Base-by-base conservation (phyloP, 2,888 invertebrate species). In the Allacma fusca region DNA sequence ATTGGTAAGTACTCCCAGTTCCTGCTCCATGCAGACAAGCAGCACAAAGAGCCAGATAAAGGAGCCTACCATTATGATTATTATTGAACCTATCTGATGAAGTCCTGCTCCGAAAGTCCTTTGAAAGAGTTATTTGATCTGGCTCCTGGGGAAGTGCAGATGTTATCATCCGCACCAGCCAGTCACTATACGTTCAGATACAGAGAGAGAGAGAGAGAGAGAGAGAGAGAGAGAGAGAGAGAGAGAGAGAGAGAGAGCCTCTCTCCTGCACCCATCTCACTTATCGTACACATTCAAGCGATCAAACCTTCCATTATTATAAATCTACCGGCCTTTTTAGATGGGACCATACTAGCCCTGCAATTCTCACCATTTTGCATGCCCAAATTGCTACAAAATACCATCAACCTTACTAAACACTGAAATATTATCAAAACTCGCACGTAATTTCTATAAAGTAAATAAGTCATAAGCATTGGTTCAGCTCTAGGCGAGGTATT, bases 71-170 rank as follows among this genome's bases (percentile, higher is more conserved):
- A 80, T 80, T 81, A 80, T 78, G 79, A 80, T 79, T 79, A 80
- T 81, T 81, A 81, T 81, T 80, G 80, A 80, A 79, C 74, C 57
- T 81, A 80, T 81, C 80, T 79, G 80, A 81, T 81, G 71, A 81
- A 75, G 81, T 77, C 76, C 78, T 78, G 77, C 76, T 80, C 78
- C 72, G 65, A 81, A 78, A 75, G 78, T 81, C 78, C 78, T 80
- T 81, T 80, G 69, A 79, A 76, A 79, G 81, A 81, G 81, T 81
- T 81, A 80, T 81, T 81, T 81, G 81, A 81, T 81, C 81, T 81
- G 69, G 81, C 81, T 81, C 73, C 80, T 80, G 81, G 81, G 81
- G 78, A 76, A 79, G 77, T 80, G 76, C 75, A 80, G 81, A 81
- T 81, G 75, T 74, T 81, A 81, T 81, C 81, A 40, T 59, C 71